A percentile compares a stretch with the other conserved stretches of the same genome.
Conservation (phyloP, 2,113 vertebrate species). For the Mormyrus lacerda region DNA sequence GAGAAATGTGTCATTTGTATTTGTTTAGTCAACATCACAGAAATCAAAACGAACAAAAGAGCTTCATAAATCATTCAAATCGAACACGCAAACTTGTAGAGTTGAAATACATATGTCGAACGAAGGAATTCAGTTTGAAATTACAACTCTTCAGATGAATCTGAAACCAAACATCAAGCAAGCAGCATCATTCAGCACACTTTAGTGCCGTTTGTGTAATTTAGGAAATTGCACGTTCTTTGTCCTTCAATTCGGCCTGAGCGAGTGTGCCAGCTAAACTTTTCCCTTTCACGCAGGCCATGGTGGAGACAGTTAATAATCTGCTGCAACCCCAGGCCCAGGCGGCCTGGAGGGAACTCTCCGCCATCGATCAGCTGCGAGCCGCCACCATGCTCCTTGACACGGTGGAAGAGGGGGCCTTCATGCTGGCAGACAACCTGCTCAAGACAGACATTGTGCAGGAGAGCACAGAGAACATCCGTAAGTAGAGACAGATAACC, state of each 20-base stretch:
- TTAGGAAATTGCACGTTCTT: not conserved
- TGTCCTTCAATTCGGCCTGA: not conserved
- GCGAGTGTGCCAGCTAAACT: not conserved
- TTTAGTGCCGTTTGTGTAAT: not conserved
- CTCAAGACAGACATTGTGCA: constrained; percentile 95
- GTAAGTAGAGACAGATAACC: constrained; percentile 63
- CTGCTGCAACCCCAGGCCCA: constrained; percentile 85
- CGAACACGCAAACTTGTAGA: not conserved
- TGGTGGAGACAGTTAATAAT: constrained; percentile 98
- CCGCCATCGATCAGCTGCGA: constrained; percentile 80
- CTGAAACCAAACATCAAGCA: not conserved
- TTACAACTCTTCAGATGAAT: not conserved
- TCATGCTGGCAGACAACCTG: constrained; percentile 96
- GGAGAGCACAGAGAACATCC: constrained; percentile 91
- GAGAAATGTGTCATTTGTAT: not conserved
- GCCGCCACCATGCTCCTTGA: constrained; percentile 91
- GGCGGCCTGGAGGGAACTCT: constrained; percentile 83
- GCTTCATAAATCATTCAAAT: not conserved
- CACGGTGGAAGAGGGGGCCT: constrained; percentile 93
- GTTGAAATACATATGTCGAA: not conserved
- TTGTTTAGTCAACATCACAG: not conserved
- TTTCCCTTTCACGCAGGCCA: constrained; percentile 67
- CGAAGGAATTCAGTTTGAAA: not conserved
- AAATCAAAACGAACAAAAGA: not conserved
- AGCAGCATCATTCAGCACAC: constrained; percentile 8